These are phyloP conservation scores for Chironomus riparius DNA, from an alignment of 2,888 invertebrate species.

Conservation along the genomic window DNA sequence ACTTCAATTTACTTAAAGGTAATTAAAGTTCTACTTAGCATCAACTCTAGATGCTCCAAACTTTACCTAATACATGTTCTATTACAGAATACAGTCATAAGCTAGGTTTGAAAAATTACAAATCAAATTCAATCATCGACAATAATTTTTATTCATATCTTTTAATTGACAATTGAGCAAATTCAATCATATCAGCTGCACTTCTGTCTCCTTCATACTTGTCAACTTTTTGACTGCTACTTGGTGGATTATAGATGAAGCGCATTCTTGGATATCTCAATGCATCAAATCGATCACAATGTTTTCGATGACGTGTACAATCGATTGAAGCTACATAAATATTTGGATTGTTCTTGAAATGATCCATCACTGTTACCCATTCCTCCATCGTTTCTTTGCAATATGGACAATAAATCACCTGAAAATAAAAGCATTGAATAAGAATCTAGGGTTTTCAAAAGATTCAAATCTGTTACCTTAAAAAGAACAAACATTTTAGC, in stretches of 20 bases:
- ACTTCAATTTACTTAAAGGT: too few relatives aligned
- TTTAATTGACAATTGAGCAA: background rate
- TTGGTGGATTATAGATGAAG: background rate
- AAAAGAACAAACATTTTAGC: background rate
- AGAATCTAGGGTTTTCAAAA: background rate
- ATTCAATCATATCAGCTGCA: background rate
- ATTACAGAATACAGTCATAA: too few relatives aligned
- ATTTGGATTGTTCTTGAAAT: background rate
- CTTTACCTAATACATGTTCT: too few relatives aligned
- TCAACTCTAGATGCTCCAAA: too few relatives aligned
- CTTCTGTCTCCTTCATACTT: background rate
- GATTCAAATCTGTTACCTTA: background rate
- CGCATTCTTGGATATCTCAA: background rate
- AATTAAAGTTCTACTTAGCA: too few relatives aligned
- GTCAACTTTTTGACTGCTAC: background rate
- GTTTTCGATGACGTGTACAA: background rate
- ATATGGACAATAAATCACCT: background rate
- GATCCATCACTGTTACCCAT: background rate
- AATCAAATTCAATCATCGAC: too few relatives aligned
- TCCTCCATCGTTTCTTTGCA: background rate
- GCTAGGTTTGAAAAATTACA: too few relatives aligned
- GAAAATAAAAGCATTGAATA: background rate
- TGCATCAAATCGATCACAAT: background rate
- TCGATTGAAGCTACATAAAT: background rate
- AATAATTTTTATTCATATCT: too few relatives aligned